Base-by-base conservation (phyloP, 2,113 vertebrate genomes). In the Dipodomys stephensi region DNA sequence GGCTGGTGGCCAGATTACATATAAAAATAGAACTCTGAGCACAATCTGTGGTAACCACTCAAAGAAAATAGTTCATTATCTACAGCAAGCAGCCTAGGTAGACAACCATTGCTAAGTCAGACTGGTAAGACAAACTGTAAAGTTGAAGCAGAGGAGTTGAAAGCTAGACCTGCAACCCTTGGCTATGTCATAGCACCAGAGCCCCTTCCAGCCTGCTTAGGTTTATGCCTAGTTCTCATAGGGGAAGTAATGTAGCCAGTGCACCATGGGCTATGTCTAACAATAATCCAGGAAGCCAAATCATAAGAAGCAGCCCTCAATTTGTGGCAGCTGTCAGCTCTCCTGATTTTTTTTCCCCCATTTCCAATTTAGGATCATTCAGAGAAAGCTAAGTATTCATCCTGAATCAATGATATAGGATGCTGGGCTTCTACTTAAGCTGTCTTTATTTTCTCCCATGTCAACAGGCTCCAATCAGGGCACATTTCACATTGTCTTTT, bases 211-310 rank as follows among this genome's bases (percentile, higher is more conserved):
- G 60, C 1, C 49, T 60, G 39, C 30, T 13, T 72, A 32, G 44
- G 12, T 28, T 68, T 35, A 35, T 1, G 1, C 16, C 53, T 15
- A 35, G 32, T 93, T 23, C 20, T 93, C 7, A 32, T 27, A 60
- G 22, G 69, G 4, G 4, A 15, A 16, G 22, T 0, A 1, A 53
- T 19, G 30, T n/a, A 64, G 72, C 53, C 15, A 18, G 53, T 49
- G 12, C 49, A 49, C 49, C 49, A 49, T 12, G 49, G 2, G 0
- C 44, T 18, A 4, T 65, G 32, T 81, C 83, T 67, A 67, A 19
- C 73, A 49, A 76, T 15, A 60, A 91, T 27, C 71, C 72, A 83
- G 49, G 74, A 94, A 91, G 46, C n/a, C 57, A 67, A 57, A 62
- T 71, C 68, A 81, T 32, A 53, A 49, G 2, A 0, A 67, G 16